phyloP scores from a whole-genome alignment of 2,797 vertebrate species.

The Cossypha dichroa region DNA sequence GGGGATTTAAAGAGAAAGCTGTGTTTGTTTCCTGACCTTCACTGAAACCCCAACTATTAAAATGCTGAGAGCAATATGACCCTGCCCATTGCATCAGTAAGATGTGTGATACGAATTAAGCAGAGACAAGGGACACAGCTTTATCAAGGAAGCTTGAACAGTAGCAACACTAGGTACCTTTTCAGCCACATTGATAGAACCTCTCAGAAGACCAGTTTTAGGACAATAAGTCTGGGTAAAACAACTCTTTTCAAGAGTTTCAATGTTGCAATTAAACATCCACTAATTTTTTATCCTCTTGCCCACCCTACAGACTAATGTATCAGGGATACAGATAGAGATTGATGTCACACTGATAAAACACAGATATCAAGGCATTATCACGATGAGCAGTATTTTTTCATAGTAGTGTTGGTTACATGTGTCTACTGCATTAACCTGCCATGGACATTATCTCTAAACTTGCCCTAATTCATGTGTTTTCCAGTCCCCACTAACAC shows the following conservation, averaged over 20 bases:
- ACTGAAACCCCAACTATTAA: neutral
- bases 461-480: neutral
- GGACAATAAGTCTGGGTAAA: neutral
- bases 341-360: neutral
- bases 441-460: neutral
- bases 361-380: neutral
- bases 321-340: neutral
- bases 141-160: neutral
- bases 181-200: fast-evolving
- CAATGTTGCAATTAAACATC: neutral
- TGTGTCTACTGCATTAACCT: neutral
- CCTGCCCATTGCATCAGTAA: neutral
- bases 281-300: neutral
- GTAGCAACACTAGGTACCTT: fast-evolving
- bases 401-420: neutral
- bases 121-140: neutral
- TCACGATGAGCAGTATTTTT: neutral
- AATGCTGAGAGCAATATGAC: neutral
- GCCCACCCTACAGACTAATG: neutral
- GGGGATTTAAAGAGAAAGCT: neutral
- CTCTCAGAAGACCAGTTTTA: neutral
- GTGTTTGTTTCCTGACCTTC: neutral
- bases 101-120: neutral
- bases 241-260: neutral
- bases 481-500: neutral